A percentile compares a stretch with the other conserved stretches of the same genome.
Conservation (phyloP, 2,113 vertebrate species). For the Channa maculata region DNA sequence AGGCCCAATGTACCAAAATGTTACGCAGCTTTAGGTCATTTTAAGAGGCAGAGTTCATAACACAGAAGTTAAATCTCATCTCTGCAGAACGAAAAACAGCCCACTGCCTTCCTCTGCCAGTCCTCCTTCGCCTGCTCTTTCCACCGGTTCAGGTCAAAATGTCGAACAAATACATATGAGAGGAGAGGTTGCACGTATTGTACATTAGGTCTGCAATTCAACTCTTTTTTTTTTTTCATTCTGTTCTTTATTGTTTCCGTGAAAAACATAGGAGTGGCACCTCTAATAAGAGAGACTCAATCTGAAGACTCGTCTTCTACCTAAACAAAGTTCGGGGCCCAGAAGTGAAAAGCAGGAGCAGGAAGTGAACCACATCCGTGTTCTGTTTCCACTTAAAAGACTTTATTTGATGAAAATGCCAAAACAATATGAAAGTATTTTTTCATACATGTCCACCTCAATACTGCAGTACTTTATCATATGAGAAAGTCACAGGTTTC, state of each 20-base stretch:
- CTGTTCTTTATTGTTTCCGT: no score
- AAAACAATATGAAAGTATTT: conserved; percentile 9
- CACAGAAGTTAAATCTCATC: no score
- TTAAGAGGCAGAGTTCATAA: no score
- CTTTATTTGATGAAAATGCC: conserved; percentile 21
- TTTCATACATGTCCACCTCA: conserved; percentile 21
- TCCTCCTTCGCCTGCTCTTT: conserved; percentile 44
- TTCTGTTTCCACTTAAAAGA: conserved; percentile 16
- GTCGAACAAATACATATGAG: conserved; percentile 18
- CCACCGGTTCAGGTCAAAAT: conserved; percentile 29
- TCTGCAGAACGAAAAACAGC: neutral
- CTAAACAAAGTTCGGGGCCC: conserved; percentile 1
- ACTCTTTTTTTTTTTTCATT: no score
- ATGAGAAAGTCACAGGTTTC: conserved; percentile 30
- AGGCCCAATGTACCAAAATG: no score
- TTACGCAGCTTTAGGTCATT: no score
- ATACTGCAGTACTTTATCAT: conserved; percentile 26
- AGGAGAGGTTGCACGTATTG: conserved; percentile 41
- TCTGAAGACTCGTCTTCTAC: conserved; percentile 16
- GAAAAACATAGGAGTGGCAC: no score
- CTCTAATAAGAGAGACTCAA: no score
- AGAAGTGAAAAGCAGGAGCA: neutral
- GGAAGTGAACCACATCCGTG: conserved; percentile 32
- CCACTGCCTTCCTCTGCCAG: conserved; percentile 39
- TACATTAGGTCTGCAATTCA: no score